Base-by-base conservation (phyloP, 2,113 vertebrate species). In the Dolichotis patagonum region DNA sequence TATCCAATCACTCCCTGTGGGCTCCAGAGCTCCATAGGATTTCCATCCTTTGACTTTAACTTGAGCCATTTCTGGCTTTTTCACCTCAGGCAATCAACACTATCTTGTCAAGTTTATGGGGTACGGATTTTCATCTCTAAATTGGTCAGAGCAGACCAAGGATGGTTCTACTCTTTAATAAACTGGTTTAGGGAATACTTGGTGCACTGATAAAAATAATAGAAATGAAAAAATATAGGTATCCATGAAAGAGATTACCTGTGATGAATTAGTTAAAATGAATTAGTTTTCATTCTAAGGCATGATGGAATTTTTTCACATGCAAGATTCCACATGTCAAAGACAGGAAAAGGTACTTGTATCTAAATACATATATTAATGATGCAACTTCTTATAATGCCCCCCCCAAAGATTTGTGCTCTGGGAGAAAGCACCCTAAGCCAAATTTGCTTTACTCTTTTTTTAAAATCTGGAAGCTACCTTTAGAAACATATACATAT, bases 391-490 rank as follows among this genome's bases (percentile, higher is more conserved):
- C 26, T 88, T 86, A 3, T 80, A 43, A 52, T 56, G 14, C 10
- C 8, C 41, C 11, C 73, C 8, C 24, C 4, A 81, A 32, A 32
- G 52, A 94, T 52, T 63, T 90, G 13, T 90, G 22, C 3, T 91
- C 78, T 69, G 56, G 35, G 52, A 71, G 19, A 88, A 90, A 77
- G 41, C 26, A 73, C 2, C 0, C 49, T 60, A 85, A 77, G 7
- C 41, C 94, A 84, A 93, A 62, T 24, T 32, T 26, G 16, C 5
- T 41, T 56, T 1, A 35, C 84, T 43, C 83, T 49, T 63, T 35
- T 71, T 63, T 96, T 96, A 71, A 83, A 92, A 97, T 97, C 77
- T 98, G 78, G 96, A 97, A 98, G 93, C 84, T 97, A 95, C 93
- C 69, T 92, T 98, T 97, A 96, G 69, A 97, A 97, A 95, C 91